Evolutionary conservation across 2,113 vertebrate species (phyloP), one percentile per base, ranked within the genome.

Genomic region (Anoplopoma fimbria): DNA sequence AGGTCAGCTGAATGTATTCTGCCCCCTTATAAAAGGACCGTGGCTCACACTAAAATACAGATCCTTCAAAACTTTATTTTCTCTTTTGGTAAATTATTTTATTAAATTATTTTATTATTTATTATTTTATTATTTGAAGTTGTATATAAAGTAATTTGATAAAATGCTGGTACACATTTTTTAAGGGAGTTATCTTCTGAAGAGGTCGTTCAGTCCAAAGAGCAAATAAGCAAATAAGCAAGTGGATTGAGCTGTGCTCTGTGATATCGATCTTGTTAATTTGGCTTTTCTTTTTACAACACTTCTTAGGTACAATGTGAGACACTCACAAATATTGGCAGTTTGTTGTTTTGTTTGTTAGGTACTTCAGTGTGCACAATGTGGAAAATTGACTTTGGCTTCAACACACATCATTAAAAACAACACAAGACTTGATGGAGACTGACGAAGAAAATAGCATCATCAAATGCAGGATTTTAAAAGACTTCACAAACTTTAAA

Each of bases 181-280:
- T 42, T 21, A 33, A 79, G 29, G 2, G 27, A 51, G 38, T 40
- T 23, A 73, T 78, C 68, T 53, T 74, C 17, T 34, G 29, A 57
- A 31, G 77, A 80, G 71, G 80, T 80, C 77, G 70, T 57, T 25
- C 19, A 58, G 64, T 70, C 55, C 15, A 47, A 36, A 51, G 13
- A 57, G 45, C 47, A 57, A 57, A 75, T 25, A 65, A 65, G 60
- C 42, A 61, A 83, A 40, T 38, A 33, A 60, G 61, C 17, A 65
- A 69, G 17, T 33, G 19, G 51, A 70, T 67, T 31, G 38, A 79
- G 71, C 38, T 14, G 29, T 10, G 23, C 64, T 25, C 27, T 68
- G 34, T 64, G 29, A 45, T 65, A 80, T 65, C 27, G 57, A 85
- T 80, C 40, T n/a, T 15, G 58, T 58, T 75, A 38, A 63, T 85